Evolutionary conservation across 2,888 invertebrate genomes (phyloP), one percentile per base, ranked within the genome.

Genomic region (Hyposoter dolosus): DNA sequence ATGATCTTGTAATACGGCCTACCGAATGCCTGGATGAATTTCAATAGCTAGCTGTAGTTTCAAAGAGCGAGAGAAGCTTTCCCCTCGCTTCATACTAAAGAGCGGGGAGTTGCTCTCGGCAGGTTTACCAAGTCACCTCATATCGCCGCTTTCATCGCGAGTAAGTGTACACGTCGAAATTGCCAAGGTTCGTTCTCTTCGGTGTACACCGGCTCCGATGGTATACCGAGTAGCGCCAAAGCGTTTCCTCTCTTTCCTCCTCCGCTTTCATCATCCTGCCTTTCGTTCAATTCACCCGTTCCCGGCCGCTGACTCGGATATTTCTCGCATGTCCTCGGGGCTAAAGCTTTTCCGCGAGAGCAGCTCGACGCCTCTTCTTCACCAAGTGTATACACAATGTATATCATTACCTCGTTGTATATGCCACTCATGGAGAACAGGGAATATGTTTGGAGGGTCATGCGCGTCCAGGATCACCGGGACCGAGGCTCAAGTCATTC

Each of bases 81-180:
- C 45, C 45, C 56, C 68, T 32, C 56, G 28, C 50, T 74, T 47
- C 43, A 28, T 60, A 28, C 66, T 65, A 47, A 65, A 68, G 43
- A 47, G 65, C 50, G 43, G 68, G 82, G 53, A 63, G 68, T 66
- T 50, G 66, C 66, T 75, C 82, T 68, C 77, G 76, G 53, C 53
- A 83, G 83, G 83, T 83, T 86, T 83, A 83, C 83, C 81, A 72
- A 86, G 86, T 81, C 86, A 86, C 86, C 86, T 86, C 85, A 82
- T 86, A 84, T 86, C 76, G 86, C 50, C 68, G 86, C 82, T 84
- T 78, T 82, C 81, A 76, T 82, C 79, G 69, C 78, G 82, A 81
- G 69, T 76, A 79, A 86, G 82, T 84, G 84, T 86, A 84, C 86
- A 84, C 84, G 84, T 84, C 75, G 84, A 84, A 84, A 86, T 84